Evolutionary conservation across 2,888 invertebrate species (phyloP), one percentile per base, ranked within the genome.

Genomic region (Sesia bembeciformis): DNA sequence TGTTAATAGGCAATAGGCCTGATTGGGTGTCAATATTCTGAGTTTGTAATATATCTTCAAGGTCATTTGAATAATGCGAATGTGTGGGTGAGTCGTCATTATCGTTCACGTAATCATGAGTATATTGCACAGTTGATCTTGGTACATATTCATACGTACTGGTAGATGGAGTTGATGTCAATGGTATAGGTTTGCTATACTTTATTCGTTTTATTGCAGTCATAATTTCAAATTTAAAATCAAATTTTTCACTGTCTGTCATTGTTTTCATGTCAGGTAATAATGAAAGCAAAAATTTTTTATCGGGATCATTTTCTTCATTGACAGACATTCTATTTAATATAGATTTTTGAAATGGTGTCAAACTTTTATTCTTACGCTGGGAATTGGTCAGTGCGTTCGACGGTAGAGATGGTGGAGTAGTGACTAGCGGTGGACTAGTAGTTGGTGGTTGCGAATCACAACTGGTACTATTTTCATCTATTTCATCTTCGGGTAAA

Each of bases 261-360:
- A n/a, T n/a, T n/a, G n/a, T n/a, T n/a, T n/a, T n/a, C n/a, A n/a
- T n/a, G n/a, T n/a, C n/a, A n/a, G n/a, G n/a, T n/a, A n/a, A n/a
- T n/a, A n/a, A n/a, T n/a, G n/a, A n/a, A n/a, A n/a, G n/a, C n/a
- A n/a, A n/a, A n/a, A n/a, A n/a, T n/a, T n/a, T n/a, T n/a, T n/a
- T n/a, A n/a, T n/a, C n/a, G n/a, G n/a, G n/a, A n/a, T n/a, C n/a
- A n/a, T n/a, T n/a, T n/a, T n/a, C n/a, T n/a, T n/a, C n/a, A n/a
- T n/a, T n/a, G n/a, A n/a, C n/a, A n/a, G n/a, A n/a, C n/a, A n/a
- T n/a, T n/a, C n/a, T n/a, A n/a, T n/a, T n/a, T 53, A 58, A 55
- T 56, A 58, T 49, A 51, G 56, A 54, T 56, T 56, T 58, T 58
- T 56, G 55, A 56, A 58, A 56, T 52, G 54, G 55, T 58, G 57